Evolutionary conservation across 92 coral and sea anemone genomes (phyloP), one percentile per base, ranked within the genome.

Genomic region (Metridium senile): DNA sequence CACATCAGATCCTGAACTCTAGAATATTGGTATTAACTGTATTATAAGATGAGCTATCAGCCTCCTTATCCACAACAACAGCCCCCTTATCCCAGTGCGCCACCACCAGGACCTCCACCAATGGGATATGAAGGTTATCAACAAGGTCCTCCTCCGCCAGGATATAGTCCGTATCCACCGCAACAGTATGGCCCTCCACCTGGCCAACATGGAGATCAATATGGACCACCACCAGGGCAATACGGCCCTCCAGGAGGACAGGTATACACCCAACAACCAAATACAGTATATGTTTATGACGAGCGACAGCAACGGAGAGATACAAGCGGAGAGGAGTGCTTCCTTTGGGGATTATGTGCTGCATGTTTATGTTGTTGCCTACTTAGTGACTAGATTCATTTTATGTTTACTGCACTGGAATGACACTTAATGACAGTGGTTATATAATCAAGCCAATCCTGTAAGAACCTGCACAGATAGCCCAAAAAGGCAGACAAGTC

Each of bases 301-400:
- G 78, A 84, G 23, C 59, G 59, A 19, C 75, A 29, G 28, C 84
- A 83, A 34, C 58, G 85, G 26, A 82, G 79, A 29, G 85, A 85
- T 28, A 52, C 83, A 46, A 86, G 89, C 39, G 93, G 84, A 0
- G 93, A 91, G 9, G 97, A 90, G 1, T 95, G 99, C 68, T 84
- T 93, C 18, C 74, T 95, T 13, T 89, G 86, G 81, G 97, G 93
- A 26, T 81, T 93, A 7, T 95, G 99, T 34, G 99, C 96, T 0
- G 94, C 94, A 1, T 95, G 99, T 69, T 54, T 95, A 75, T 95
- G 99, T 53, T 95, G 99, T 46, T 95, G 97, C 56, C 61, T 95
- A 63, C 68, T 95, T 79, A 87, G 39, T 54, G 91, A 90, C 68
- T 90, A 66, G 76, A 39, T 39, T 39, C 6, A 4, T 39, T 2